Conservation (phyloP, 2,888 invertebrate species). For the Atethmia centrago region DNA sequence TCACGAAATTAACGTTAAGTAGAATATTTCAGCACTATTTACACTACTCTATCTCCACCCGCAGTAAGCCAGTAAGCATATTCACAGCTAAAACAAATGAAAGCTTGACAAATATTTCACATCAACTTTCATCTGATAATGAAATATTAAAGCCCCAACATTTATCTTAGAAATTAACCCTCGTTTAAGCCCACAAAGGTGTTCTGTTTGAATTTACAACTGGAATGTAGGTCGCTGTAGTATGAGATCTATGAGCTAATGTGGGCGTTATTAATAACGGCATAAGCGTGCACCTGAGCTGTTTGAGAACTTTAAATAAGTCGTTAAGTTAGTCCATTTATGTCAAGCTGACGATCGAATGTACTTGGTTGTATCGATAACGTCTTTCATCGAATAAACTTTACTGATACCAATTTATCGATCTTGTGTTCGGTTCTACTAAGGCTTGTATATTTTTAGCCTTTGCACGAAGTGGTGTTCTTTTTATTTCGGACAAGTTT, state of each 20-base stretch:
- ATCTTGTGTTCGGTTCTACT: background rate
- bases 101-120: slow-evolving; percentile 47
- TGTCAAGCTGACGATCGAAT: slow-evolving; percentile 20
- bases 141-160: slow-evolving; percentile 53
- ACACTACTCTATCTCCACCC: background rate
- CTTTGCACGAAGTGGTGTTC: background rate
- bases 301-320: slow-evolving; percentile 55
- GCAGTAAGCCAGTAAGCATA: background rate
- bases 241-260: slow-evolving; percentile 32
- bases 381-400: slow-evolving; percentile 30
- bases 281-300: slow-evolving; percentile 39
- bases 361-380: slow-evolving; percentile 18
- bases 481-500: slow-evolving; percentile 6
- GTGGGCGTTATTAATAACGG: slow-evolving; percentile 49
- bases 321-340: slow-evolving; percentile 40
- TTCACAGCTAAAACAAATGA: slow-evolving; percentile 27
- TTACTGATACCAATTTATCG: background rate
- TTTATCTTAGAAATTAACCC: slow-evolving; percentile 60
- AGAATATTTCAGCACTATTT: slow-evolving; percentile 11
- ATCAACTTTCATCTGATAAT: slow-evolving; percentile 49
- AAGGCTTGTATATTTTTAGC: slow-evolving; percentile 17
- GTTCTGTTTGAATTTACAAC: slow-evolving; percentile 54
- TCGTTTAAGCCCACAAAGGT: slow-evolving; percentile 46
- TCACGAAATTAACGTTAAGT: slow-evolving; percentile 5
- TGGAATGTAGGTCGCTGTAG: slow-evolving; percentile 59